Base-by-base conservation (phyloP, 2,113 vertebrate species). In the Odontophorus gujanensis region DNA sequence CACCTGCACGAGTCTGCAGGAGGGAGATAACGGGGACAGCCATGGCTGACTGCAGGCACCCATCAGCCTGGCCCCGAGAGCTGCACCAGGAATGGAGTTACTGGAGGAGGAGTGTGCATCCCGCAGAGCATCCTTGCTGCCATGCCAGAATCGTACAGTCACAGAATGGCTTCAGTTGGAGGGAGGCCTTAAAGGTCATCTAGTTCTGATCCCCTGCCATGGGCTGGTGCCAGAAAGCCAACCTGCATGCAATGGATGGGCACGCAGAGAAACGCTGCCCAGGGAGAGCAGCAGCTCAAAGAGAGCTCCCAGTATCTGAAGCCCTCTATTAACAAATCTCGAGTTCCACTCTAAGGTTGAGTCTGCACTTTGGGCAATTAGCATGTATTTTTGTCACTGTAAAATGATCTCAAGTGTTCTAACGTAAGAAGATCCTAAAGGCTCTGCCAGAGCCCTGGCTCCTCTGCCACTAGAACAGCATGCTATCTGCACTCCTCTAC, bases 331-430 rank as follows among this genome's bases (percentile, higher is more conserved):
- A 61, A 72, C 26, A 69, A 4, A 63, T 42, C 21, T 58, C 48
- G 63, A 25, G 51, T 3, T 42, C 48, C 36, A 40, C 48, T 81
- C 87, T 32, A 30, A 85, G 65, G 79, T 92, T 74, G 75, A 80
- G 51, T 82, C 89, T 91, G 81, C 79, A 72, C 47, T 91, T 59
- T 40, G 73, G 76, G n/a, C 71, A 91, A 68, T 93, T 95, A 82
- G 69, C 16, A 7, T 32, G 26, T 77, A 51, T 45, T 85, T 91
- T 91, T 93, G 74, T 80, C 42, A 17, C 21, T 58, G 47, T 85
- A 96, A 94, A 94, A 78, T n/a, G 72, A 87, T 93, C 81, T 89
- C 72, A 95, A 89, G 43, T 0, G 4, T 30, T 94, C 42, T 73
- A 80, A 61, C 63, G 66, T 48, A 77, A 89, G 47, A 87, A 85